phyloP scores from a whole-genome alignment of 35 echinoderm and acorn worm genomes.

The Chiridota heheva region DNA sequence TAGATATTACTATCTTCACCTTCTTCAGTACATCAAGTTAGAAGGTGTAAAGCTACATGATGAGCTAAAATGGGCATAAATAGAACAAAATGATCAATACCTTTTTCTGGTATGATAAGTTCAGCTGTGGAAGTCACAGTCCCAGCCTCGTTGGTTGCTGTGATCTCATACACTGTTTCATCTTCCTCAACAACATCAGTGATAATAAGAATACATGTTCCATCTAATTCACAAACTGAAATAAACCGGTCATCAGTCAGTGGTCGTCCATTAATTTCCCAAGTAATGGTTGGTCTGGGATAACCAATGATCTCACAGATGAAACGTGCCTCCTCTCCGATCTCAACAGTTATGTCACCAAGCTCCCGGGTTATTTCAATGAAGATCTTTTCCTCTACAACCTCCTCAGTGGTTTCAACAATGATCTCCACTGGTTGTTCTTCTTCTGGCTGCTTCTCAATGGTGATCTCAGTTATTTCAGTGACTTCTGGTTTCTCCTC shows the following conservation, averaged over 20 bases:
- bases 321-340: conserved; percentile 48
- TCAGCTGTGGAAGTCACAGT: conserved; percentile 63
- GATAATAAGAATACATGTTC: conserved; percentile 63
- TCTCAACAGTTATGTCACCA: conserved; percentile 21
- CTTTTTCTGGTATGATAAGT: conserved; percentile 53
- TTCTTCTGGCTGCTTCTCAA: conserved; percentile 17
- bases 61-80: too few species aligned
- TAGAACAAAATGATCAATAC: too few species aligned
- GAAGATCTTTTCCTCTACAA: conserved; percentile 15
- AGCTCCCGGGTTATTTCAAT: conserved; percentile 26
- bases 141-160: conserved; percentile 73
- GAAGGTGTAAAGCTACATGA: too few species aligned
- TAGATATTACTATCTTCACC: too few species aligned
- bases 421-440: conserved; percentile 34
- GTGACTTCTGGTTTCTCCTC: neutral
- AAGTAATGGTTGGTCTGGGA: conserved; percentile 52
- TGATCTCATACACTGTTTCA: conserved; percentile 73
- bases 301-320: conserved; percentile 44
- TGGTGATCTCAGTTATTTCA: conserved; percentile 1
- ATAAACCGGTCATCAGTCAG: conserved; percentile 56
- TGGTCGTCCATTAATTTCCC: conserved; percentile 40
- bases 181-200: conserved; percentile 60
- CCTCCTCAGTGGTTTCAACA: conserved; percentile 15
- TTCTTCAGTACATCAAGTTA: too few species aligned
- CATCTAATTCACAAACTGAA: conserved; percentile 57